phyloP scores from a whole-genome alignment of 2,113 vertebrate genomes.

The Polypterus bichir region DNA sequence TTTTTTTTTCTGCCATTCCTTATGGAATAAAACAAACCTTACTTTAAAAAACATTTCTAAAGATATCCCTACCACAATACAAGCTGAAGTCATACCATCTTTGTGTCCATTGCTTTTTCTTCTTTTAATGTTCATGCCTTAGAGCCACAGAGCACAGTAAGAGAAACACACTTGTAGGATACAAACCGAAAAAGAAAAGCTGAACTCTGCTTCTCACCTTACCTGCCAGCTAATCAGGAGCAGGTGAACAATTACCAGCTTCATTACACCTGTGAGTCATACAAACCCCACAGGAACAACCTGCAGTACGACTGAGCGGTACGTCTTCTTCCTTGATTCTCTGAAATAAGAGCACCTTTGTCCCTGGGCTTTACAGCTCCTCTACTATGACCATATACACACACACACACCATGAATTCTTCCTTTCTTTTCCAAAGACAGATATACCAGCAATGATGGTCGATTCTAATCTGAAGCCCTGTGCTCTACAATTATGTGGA shows the following conservation, averaged over 20 bases:
- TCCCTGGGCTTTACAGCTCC: conserved; percentile 36
- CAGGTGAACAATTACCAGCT: conserved; percentile 32
- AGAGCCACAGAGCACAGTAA: not conserved
- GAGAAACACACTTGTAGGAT: conserved; percentile 9
- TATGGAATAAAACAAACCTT: too few species aligned
- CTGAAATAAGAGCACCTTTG: conserved; percentile 32
- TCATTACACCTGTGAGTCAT: conserved; percentile 29
- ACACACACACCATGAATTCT: conserved; percentile 40
- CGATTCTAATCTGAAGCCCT: conserved; percentile 56
- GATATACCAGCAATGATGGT: conserved; percentile 44
- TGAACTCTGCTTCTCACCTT: conserved; percentile 31
- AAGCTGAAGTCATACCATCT: not conserved
- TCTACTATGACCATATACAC: conserved; percentile 28
- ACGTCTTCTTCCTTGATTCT: conserved; percentile 25
- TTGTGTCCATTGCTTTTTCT: not conserved
- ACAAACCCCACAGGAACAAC: conserved; percentile 23
- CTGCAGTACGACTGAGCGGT: conserved; percentile 28
- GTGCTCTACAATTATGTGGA: conserved; percentile 48
- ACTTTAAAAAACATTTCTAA: too few species aligned
- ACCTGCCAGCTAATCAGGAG: conserved; percentile 34
- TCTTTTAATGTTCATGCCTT: conserved; percentile 3
- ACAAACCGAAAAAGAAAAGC: conserved; percentile 7
- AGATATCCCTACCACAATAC: too few species aligned
- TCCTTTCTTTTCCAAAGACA: conserved; percentile 58
- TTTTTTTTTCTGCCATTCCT: too few species aligned